Percentiles rank a stretch among this genome's conserved stretches.
These are phyloP conservation scores for Alauda arvensis DNA, from an alignment of 2,797 vertebrate species.

Conservation along the genomic window DNA sequence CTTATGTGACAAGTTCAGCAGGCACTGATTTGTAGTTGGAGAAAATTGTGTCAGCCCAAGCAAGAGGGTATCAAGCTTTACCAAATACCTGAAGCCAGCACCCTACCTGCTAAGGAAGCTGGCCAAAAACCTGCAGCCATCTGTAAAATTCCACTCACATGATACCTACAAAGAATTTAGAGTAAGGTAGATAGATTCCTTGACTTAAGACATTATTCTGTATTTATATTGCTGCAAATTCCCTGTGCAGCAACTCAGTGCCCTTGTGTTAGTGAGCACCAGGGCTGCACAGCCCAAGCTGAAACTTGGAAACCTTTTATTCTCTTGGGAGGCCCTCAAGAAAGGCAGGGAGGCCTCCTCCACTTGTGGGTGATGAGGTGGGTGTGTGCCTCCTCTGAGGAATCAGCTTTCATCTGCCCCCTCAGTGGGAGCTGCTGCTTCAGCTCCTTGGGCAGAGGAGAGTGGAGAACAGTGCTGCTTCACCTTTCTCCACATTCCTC, in stretches of 20 bases:
- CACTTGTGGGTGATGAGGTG: rapidly evolving
- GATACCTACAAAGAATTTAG: background rate
- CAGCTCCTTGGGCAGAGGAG: background rate
- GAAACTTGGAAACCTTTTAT: background rate
- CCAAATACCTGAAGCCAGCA: background rate
- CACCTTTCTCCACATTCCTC: background rate
- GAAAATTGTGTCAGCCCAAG: background rate
- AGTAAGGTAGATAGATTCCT: background rate
- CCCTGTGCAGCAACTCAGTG: background rate
- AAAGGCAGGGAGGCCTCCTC: background rate
- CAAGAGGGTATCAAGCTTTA: background rate
- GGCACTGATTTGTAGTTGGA: background rate
- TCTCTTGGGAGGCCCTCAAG: background rate
- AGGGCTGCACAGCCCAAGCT: background rate
- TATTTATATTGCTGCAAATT: background rate
- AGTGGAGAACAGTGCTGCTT: background rate
- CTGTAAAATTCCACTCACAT: background rate
- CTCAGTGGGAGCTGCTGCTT: background rate
- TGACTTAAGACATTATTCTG: background rate
- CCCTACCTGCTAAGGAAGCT: background rate
- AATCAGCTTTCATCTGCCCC: background rate
- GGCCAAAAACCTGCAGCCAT: background rate
- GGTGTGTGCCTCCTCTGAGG: background rate
- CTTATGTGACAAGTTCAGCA: background rate
- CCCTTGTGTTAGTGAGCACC: background rate